phyloP scores from a whole-genome alignment of 2,888 invertebrate genomes.

The Cantharis lateralis region DNA sequence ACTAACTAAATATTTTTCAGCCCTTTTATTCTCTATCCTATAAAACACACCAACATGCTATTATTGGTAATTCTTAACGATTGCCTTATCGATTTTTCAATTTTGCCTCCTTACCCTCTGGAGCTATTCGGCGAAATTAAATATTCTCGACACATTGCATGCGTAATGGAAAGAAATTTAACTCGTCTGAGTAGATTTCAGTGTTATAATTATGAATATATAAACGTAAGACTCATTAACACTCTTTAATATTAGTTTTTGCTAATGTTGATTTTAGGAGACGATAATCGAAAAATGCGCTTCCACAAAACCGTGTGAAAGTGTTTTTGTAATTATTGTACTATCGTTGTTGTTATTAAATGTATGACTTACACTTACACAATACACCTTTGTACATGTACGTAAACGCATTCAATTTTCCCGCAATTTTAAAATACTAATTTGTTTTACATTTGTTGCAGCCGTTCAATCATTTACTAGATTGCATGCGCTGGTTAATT shows the following conservation, averaged over 20 bases:
- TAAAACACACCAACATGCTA: conserved; percentile 57
- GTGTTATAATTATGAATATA: conserved; percentile 6
- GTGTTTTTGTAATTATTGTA: neutral
- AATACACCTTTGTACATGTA: neutral
- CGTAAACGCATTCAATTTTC: neutral
- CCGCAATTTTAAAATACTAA: neutral
- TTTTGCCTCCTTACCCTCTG: neutral
- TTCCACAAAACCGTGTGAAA: neutral
- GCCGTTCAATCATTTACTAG: conserved; percentile 65
- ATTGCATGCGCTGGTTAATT: conserved; percentile 63
- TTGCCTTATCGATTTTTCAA: conserved; percentile 1
- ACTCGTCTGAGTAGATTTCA: neutral
- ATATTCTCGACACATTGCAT: conserved; percentile 5
- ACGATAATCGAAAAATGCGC: conserved; percentile 12
- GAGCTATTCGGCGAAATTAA: neutral
- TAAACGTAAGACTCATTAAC: conserved; percentile 7
- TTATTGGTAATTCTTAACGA: conserved; percentile 60
- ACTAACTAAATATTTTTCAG: conserved; percentile 4
- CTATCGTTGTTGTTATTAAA: neutral
- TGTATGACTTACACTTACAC: neutral
- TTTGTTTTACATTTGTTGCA: conserved; percentile 44
- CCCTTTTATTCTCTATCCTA: conserved; percentile 49
- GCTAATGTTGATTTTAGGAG: conserved; percentile 12
- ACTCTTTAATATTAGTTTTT: neutral
- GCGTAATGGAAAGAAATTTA: neutral